Conservation (phyloP, 2,113 vertebrate species). For the Cyphomyrus plagiostoma region DNA sequence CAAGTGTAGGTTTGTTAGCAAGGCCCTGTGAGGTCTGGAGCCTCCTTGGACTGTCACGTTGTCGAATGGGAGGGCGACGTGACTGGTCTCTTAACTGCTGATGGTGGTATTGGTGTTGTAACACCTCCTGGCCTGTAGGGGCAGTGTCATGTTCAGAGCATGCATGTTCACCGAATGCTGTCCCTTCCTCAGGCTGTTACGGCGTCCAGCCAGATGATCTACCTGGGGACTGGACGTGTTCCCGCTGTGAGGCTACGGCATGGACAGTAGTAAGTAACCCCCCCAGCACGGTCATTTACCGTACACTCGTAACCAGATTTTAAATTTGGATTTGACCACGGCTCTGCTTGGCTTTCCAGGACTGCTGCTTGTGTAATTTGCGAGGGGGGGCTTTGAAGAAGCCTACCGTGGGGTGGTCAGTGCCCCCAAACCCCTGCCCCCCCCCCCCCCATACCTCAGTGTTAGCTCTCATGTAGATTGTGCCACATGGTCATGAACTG, state of each 20-base stretch:
- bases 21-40: background rate
- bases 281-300: background rate
- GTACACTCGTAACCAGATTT: background rate
- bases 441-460: no score
- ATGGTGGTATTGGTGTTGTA: background rate
- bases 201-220: conserved; percentile 76
- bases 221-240: conserved; percentile 85
- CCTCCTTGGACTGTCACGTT: background rate
- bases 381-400: conserved; percentile 90
- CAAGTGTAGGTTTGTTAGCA: background rate
- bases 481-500: background rate
- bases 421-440: conserved; percentile 19
- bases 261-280: conserved; percentile 74
- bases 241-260: conserved; percentile 82
- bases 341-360: conserved; percentile 55
- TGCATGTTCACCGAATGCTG: background rate
- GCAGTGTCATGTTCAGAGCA: background rate
- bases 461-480: background rate
- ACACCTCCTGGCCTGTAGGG: background rate
- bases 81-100: background rate
- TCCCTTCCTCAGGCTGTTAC: conserved; percentile 73
- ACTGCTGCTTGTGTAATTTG: conserved; percentile 89
- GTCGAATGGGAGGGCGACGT: background rate
- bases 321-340: background rate
- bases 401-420: conserved; percentile 92